Evolutionary conservation across 2,888 invertebrate genomes (phyloP).

Genomic region (Drosophila greeni): DNA sequence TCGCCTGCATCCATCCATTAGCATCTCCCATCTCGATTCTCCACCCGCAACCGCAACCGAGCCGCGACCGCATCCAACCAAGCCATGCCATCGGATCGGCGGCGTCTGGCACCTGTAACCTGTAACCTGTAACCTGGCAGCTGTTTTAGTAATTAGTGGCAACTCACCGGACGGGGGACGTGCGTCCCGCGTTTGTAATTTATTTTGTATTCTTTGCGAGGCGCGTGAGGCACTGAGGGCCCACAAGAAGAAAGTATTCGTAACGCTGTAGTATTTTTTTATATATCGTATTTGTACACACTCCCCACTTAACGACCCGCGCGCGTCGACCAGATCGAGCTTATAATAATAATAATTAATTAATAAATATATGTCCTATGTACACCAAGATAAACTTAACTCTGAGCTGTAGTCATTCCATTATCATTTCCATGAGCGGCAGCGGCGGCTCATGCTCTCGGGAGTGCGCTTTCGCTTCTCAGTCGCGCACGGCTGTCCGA

Average conservation of each 20-base stretch:
- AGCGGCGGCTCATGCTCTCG: too few species aligned
- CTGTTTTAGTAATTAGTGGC: slow-evolving; percentile 36
- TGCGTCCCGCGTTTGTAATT: slow-evolving; percentile 26
- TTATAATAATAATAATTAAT: slow-evolving; percentile 26
- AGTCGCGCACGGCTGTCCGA: background rate
- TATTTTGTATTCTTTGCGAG: slow-evolving; percentile 38
- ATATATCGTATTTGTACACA: slow-evolving; percentile 39
- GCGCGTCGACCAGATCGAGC: slow-evolving; percentile 32
- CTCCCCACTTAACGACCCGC: slow-evolving; percentile 22
- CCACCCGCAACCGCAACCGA: slow-evolving; percentile 2
- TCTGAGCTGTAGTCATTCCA: background rate
- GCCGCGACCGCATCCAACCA: slow-evolving; percentile 4
- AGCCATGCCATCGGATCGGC: slow-evolving; percentile 21
- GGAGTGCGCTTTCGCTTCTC: background rate
- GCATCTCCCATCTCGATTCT: slow-evolving; percentile 2
- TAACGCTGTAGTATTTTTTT: slow-evolving; percentile 52
- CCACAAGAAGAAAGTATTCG: slow-evolving; percentile 23
- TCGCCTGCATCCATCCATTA: slow-evolving; percentile 5
- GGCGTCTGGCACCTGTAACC: background rate
- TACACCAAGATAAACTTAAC: slow-evolving; percentile 22
- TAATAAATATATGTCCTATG: slow-evolving; percentile 17
- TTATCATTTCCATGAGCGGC: too few species aligned
- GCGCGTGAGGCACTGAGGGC: slow-evolving; percentile 8
- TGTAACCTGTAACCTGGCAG: slow-evolving; percentile 19
- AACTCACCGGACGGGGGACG: slow-evolving; percentile 16